A percentile compares a stretch with the other conserved stretches of the same genome.
Evolutionary conservation across 2,113 vertebrate genomes (phyloP).

Genomic region (Archilochus colubris): DNA sequence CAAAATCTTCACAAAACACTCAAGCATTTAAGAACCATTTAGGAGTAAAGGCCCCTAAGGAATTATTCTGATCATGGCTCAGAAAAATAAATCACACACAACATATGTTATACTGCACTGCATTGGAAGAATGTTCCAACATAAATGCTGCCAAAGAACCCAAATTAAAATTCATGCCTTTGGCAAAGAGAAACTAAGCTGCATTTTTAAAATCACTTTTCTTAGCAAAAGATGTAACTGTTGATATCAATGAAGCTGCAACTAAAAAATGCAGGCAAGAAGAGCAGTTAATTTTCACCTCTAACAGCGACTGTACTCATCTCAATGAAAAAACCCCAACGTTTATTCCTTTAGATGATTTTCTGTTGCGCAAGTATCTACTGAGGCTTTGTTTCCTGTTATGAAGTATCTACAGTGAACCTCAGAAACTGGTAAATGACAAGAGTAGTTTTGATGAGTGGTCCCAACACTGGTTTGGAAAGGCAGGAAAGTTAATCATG

Average conservation of each 20-base stretch:
- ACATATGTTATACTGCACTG: neutral
- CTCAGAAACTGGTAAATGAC: neutral
- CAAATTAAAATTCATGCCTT: neutral
- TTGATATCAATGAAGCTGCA: neutral
- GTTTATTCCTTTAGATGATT: neutral
- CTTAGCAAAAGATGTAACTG: neutral
- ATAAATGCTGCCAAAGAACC: neutral
- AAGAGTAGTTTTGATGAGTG: neutral
- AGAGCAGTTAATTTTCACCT: neutral
- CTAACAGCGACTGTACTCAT: neutral
- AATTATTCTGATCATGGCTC: neutral
- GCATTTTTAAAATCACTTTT: neutral
- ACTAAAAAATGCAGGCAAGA: neutral
- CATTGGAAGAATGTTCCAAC: neutral
- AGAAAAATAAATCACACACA: neutral
- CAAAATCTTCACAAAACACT: neutral
- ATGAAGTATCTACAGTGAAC: neutral
- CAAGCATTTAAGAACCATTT: neutral
- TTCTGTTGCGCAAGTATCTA: neutral
- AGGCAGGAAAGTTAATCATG: neutral
- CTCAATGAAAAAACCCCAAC: neutral
- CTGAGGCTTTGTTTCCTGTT: neutral
- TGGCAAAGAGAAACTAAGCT: neutral
- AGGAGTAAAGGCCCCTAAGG: neutral
- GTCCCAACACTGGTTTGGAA: neutral